Evolutionary conservation across 1,140 invertebrate species (phyloP).

Genomic region (Drosophila equinoxialis): DNA sequence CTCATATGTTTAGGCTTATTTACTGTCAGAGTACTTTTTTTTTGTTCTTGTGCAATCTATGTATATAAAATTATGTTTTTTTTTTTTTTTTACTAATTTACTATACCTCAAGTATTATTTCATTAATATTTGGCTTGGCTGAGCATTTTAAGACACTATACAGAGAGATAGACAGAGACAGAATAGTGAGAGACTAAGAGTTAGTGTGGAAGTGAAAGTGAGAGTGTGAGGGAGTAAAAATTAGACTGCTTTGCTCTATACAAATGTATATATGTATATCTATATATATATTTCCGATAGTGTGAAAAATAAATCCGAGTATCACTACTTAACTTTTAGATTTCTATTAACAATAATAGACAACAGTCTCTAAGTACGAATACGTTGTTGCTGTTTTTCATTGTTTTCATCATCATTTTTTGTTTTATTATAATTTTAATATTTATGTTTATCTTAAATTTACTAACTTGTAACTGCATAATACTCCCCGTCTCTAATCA

Average conservation of each 20-base stretch:
- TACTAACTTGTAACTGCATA: constrained; percentile 41
- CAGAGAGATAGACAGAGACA: constrained; percentile 45
- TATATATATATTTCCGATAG: constrained; percentile 32
- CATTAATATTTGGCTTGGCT: constrained; percentile 43
- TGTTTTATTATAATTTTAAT: constrained; percentile 5
- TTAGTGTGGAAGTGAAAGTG: too few relatives aligned
- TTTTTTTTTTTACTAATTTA: constrained; percentile 46
- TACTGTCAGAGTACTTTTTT: constrained; percentile 66
- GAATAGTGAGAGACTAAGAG: neutral
- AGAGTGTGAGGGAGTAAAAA: constrained; percentile 20
- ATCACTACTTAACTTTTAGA: constrained; percentile 80
- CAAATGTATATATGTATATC: constrained; percentile 47
- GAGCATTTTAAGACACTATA: constrained; percentile 75
- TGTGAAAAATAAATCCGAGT: constrained; percentile 80
- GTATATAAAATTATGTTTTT: constrained; percentile 54
- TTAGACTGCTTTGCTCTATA: constrained; percentile 35
- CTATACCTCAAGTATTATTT: constrained; percentile 66
- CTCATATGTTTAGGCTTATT: constrained; percentile 54
- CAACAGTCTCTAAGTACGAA: constrained; percentile 82
- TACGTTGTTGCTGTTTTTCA: constrained; percentile 66
- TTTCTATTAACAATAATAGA: constrained; percentile 81
- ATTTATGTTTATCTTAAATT: constrained; percentile 27
- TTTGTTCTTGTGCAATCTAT: constrained; percentile 63
- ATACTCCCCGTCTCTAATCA: constrained; percentile 8
- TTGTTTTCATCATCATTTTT: neutral